Evolutionary conservation across 2,797 vertebrate genomes (phyloP).

Genomic region (Sebastes trivittatus): DNA sequence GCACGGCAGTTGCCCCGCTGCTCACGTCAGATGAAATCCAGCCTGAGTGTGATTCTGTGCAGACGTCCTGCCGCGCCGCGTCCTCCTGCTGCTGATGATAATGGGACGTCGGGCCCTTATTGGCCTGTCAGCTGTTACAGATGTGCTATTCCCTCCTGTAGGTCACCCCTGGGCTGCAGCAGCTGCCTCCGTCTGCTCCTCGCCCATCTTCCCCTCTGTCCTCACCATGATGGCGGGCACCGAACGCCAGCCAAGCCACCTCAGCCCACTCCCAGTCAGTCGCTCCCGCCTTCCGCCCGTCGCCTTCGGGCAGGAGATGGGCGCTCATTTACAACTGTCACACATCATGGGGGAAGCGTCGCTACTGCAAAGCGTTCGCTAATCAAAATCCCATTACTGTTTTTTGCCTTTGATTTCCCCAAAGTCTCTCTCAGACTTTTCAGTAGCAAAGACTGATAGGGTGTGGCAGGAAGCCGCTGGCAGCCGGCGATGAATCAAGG

Average conservation of each 20-base stretch:
- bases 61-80: conserved; percentile 2
- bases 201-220: background rate
- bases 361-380: conserved; percentile 37
- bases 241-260: conserved; percentile 21
- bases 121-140: conserved; percentile 72
- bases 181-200: conserved; percentile 38
- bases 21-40: conserved; percentile 25
- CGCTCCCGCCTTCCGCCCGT: background rate
- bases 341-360: background rate
- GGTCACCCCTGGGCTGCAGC: conserved; percentile 68
- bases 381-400: conserved; percentile 59
- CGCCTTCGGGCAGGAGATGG: background rate
- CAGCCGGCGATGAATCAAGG: conserved; percentile 80
- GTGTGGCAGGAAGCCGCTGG: conserved; percentile 76
- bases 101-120: conserved; percentile 57
- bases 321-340: conserved; percentile 37
- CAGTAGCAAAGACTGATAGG: conserved; percentile 59
- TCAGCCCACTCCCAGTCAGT: background rate
- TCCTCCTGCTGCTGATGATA: conserved; percentile 61
- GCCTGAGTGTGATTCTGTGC: conserved; percentile 27
- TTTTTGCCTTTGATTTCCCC: conserved; percentile 56
- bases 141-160: conserved; percentile 62
- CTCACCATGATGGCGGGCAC: background rate
- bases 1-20: conserved; percentile 10
- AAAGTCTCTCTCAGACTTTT: conserved; percentile 47